Percentiles rank a stretch among this genome's conserved stretches.
phyloP scores from a whole-genome alignment of 1,140 invertebrate genomes.

The Bicyclus anynana region DNA sequence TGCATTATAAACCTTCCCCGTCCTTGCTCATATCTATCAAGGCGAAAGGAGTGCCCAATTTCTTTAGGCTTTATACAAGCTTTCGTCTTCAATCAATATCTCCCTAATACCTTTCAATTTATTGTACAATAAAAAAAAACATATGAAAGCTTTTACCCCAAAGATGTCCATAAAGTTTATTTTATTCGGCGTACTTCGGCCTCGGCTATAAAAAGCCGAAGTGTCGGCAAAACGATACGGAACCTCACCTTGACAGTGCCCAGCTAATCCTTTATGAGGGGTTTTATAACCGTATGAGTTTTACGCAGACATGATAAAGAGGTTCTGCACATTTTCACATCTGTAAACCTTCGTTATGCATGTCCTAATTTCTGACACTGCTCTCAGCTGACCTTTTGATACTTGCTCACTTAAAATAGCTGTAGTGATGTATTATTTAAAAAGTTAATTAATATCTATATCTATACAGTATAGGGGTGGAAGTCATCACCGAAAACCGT shows the following conservation, averaged over 20 bases:
- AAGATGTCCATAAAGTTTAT: slow-evolving; percentile 18
- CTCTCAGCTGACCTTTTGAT: too few relatives aligned
- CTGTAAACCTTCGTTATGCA: not conserved
- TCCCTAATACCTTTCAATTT: slow-evolving; percentile 11
- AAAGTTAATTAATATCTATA: too few relatives aligned
- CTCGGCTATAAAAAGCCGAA: slow-evolving; percentile 18
- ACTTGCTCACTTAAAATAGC: too few relatives aligned
- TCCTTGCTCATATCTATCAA: too few relatives aligned
- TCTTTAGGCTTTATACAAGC: not conserved
- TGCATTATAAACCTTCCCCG: too few relatives aligned
- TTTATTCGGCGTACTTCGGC: slow-evolving; percentile 17
- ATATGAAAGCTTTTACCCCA: slow-evolving; percentile 26
- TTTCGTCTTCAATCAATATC: not conserved
- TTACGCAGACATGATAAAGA: not conserved
- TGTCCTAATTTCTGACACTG: too few relatives aligned
- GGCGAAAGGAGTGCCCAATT: too few relatives aligned
- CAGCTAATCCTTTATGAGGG: slow-evolving; percentile 5
- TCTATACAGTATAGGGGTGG: too few relatives aligned
- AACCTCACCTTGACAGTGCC: slow-evolving; percentile 21
- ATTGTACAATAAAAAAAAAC: slow-evolving; percentile 21
- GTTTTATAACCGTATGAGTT: not conserved
- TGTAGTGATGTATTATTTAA: too few relatives aligned
- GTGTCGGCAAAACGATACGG: slow-evolving; percentile 16
- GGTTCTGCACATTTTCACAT: not conserved
- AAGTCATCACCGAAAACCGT: too few relatives aligned